These are phyloP conservation scores for Poicephalus gulielmi DNA, from an alignment of 2,113 vertebrate genomes.

Conservation along the genomic window DNA sequence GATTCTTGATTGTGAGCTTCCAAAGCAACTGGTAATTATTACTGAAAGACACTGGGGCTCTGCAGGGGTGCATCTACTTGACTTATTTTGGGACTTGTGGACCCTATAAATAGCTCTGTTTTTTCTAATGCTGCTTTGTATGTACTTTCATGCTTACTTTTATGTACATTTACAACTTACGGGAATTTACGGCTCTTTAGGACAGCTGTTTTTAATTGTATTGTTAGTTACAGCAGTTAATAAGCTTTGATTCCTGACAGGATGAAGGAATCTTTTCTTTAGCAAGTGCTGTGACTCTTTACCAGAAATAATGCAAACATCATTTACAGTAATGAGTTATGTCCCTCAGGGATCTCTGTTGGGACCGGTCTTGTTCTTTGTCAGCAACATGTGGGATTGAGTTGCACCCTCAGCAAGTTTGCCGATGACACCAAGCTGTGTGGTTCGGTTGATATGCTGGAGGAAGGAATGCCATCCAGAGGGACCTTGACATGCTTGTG, in stretches of 20 bases:
- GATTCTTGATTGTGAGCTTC: background rate
- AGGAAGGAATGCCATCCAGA: no score
- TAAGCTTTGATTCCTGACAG: background rate
- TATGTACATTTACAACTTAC: background rate
- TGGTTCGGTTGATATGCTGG: no score
- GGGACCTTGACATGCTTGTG: no score
- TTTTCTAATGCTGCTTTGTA: background rate
- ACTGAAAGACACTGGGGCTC: background rate
- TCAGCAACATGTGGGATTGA: no score
- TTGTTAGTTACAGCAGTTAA: background rate
- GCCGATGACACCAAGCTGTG: no score
- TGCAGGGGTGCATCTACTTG: background rate
- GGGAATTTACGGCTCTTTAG: background rate
- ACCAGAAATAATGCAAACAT: background rate
- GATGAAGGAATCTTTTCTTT: background rate
- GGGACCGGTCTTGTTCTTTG: background rate
- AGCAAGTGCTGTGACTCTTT: background rate
- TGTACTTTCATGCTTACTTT: background rate
- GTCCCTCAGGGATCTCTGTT: background rate
- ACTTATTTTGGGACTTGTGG: background rate
- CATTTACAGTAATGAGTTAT: background rate
- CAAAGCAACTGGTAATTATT: background rate
- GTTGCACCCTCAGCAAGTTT: no score
- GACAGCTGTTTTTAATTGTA: background rate
- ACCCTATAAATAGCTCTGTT: background rate